These are phyloP conservation scores for Hedychridium roseum DNA, from an alignment of 2,888 invertebrate species.

Conservation along the genomic window DNA sequence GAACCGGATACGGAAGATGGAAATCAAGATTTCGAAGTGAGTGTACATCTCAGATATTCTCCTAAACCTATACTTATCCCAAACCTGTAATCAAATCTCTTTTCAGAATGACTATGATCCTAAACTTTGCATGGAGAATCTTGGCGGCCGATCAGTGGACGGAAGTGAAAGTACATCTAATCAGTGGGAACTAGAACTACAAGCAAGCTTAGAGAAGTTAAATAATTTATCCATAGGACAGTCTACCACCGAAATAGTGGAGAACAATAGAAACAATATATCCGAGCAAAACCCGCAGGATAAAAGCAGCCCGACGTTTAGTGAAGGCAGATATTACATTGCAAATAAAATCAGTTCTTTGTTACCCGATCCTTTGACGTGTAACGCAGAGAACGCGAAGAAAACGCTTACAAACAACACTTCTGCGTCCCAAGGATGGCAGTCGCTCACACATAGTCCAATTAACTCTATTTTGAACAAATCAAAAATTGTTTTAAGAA, in stretches of 20 bases:
- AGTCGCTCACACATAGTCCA: conserved; percentile 47
- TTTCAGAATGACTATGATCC: conserved; percentile 69
- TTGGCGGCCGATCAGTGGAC: conserved; percentile 78
- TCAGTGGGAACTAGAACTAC: conserved; percentile 80
- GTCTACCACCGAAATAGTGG: conserved; percentile 16
- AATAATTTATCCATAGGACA: conserved; percentile 66
- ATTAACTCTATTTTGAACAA: conserved; percentile 48
- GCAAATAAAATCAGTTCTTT: conserved; percentile 4
- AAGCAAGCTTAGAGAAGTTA: conserved; percentile 79
- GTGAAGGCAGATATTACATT: conserved; percentile 8
- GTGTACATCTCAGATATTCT: conserved; percentile 7
- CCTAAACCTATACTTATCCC: not conserved
- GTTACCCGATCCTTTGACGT: not conserved
- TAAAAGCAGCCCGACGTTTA: too few relatives aligned
- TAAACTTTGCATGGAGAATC: conserved; percentile 74
- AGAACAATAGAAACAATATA: too few relatives aligned
- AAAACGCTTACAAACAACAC: conserved; percentile 7
- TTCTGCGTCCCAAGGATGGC: conserved; percentile 21
- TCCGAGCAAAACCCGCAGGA: too few relatives aligned
- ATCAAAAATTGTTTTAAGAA: conserved; percentile 46
- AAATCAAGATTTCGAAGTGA: conserved; percentile 53
- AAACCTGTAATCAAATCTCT: conserved; percentile 2
- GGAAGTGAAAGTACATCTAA: conserved; percentile 74
- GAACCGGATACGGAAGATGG: conserved; percentile 46
- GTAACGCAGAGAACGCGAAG: too few relatives aligned